Evolutionary conservation across 2,797 vertebrate genomes (phyloP).

Genomic region (Novumbra hubbsi): DNA sequence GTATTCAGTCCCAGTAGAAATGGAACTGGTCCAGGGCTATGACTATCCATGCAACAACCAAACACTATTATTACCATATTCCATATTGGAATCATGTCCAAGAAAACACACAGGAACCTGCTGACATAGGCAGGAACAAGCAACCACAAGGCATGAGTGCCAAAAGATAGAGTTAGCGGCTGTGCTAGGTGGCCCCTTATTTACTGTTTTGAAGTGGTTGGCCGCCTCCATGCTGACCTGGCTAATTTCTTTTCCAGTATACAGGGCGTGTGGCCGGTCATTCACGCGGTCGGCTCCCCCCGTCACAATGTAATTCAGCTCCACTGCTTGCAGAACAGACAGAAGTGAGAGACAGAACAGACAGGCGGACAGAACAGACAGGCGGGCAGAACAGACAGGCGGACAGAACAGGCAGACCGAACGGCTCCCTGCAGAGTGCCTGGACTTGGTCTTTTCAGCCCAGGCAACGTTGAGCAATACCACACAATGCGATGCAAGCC

Average conservation of each 20-base stretch:
- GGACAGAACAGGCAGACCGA: background rate
- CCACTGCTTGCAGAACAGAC: background rate
- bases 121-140: background rate
- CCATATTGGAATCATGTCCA: background rate
- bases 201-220: conserved; percentile 16
- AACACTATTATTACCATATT: background rate
- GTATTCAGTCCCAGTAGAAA: background rate
- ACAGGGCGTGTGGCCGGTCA: conserved; percentile 3
- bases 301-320: background rate
- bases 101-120: background rate
- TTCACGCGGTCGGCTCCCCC: background rate
- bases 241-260: conserved; percentile 11
- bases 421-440: conserved; percentile 29
- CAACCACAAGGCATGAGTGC: background rate
- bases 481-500: conserved; percentile 56
- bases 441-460: conserved; percentile 20
- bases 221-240: conserved; percentile 5
- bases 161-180: background rate
- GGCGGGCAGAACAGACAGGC: conserved; percentile 10
- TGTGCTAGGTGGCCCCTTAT: conserved; percentile 2
- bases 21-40: background rate
- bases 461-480: conserved; percentile 56
- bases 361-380: background rate
- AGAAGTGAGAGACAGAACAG: background rate
- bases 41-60: background rate